A percentile compares a stretch with the other conserved stretches of the same genome.
phyloP scores from a whole-genome alignment of 2,797 vertebrate genomes.

The Iguana delicatissima region DNA sequence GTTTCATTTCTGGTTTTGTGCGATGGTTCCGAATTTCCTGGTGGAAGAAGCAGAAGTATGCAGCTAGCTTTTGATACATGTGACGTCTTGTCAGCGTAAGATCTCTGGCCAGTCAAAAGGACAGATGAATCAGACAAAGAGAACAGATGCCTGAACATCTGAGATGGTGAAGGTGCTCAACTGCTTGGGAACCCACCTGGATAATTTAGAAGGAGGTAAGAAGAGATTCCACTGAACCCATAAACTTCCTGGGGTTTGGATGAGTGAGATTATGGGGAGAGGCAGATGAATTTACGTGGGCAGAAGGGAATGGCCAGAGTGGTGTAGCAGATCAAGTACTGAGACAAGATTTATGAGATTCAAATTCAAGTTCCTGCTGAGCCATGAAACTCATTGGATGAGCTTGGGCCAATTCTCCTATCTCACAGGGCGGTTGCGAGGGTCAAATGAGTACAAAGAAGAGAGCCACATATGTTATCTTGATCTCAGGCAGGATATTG shows the following conservation, averaged over 20 bases:
- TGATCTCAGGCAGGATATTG: not conserved
- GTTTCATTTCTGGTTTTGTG: constrained; percentile 14
- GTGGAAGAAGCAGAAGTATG: constrained; percentile 41
- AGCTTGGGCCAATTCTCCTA: not conserved
- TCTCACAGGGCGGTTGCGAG: not conserved
- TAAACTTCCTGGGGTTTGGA: no score
- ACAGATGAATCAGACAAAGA: not conserved
- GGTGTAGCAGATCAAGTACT: no score
- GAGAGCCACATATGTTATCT: not conserved
- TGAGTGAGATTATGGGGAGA: not conserved
- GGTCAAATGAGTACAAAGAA: not conserved
- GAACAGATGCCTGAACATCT: not conserved
- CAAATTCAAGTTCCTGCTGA: not conserved
- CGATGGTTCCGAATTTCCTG: not conserved
- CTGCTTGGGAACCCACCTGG: not conserved
- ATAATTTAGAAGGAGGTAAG: constrained; percentile 27
- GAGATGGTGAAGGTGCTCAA: not conserved
- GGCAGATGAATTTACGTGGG: not conserved
- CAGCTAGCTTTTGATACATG: not conserved
- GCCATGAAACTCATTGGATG: not conserved
- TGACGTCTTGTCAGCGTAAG: not conserved
- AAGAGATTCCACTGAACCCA: not conserved
- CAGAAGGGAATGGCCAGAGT: not conserved
- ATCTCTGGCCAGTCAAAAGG: not conserved
- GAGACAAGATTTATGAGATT: not conserved